Evolutionary conservation across 2,888 invertebrate species (phyloP), one percentile per base, ranked within the genome.

Genomic region (Acrobasis suavella): DNA sequence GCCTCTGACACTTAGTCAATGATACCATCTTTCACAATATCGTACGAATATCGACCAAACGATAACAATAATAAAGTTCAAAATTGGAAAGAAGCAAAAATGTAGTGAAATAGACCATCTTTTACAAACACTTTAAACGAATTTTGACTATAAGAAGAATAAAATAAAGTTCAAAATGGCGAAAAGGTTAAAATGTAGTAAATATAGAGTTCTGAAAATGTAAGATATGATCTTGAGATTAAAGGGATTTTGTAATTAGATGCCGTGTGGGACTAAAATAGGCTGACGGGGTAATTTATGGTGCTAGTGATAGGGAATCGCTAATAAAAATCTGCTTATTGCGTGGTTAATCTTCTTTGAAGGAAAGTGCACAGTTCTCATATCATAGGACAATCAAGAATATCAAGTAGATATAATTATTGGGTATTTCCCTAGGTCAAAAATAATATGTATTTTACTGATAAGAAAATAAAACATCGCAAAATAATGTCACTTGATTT

Each of bases 221-320:
- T 51, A 17, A 60, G 60, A 60, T 60, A 52, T 60, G 60, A 60
- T 60, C 52, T 60, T n/a, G 51, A 50, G 60, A 60, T 60, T 51
- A 60, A 38, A 51, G 42, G 60, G 51, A 51, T 52, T 51, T 42
- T 42, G 60, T 60, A 60, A 60, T 60, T 60, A 60, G 60, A 60
- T 42, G 42, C 60, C 14, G 56, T 42, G 56, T 46, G 22, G 42
- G 14, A 22, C 42, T 17, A 56, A 56, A 56, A 56, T 56, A 56
- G 56, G 42, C 22, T 46, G 56, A 14, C 42, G 42, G 22, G 6
- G 56, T 56, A 56, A 56, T 56, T 56, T 56, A 56, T 46, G 10
- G 56, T 17, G 8, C 39, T 39, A 16, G 16, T n/a, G 39, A 56
- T 17, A 22, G 22, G 22, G 42, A 42, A 54, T 54, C 17, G 42